These are phyloP conservation scores for Drosophila rubida DNA, from an alignment of 2,888 invertebrate genomes.

Conservation along the genomic window DNA sequence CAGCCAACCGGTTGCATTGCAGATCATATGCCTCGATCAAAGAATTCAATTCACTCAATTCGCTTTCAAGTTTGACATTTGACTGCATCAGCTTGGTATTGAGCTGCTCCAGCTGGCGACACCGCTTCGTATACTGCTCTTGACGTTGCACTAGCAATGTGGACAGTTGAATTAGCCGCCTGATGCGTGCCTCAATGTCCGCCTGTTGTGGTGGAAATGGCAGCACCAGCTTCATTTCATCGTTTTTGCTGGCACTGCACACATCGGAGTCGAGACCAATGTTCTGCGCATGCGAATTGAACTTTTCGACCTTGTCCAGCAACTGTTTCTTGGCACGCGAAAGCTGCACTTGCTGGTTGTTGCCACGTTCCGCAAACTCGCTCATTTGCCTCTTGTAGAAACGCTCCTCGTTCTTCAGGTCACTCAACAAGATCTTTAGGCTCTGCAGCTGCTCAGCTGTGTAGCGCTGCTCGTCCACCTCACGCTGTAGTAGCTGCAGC, in stretches of 20 bases:
- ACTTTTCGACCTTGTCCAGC: conserved; percentile 68
- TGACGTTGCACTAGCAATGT: conserved; percentile 22
- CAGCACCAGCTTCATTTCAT: conserved; percentile 60
- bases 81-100: conserved; percentile 20
- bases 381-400: conserved; percentile 65
- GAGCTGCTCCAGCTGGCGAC: conserved; percentile 34
- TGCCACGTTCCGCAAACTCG: conserved; percentile 68
- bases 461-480: conserved; percentile 57
- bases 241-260: conserved; percentile 36
- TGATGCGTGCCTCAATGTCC: conserved; percentile 31
- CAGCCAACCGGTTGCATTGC: conserved; percentile 9
- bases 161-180: conserved; percentile 32
- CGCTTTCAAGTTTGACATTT: conserved; percentile 15
- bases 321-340: conserved; percentile 74
- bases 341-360: conserved; percentile 73
- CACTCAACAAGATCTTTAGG: conserved; percentile 61
- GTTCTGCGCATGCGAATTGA: conserved; percentile 64
- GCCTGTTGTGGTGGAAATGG: conserved; percentile 38
- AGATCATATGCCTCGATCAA: conserved; percentile 32
- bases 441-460: conserved; percentile 63
- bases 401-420: conserved; percentile 64
- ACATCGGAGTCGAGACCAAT: conserved; percentile 63
- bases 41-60: conserved; percentile 14
- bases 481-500: conserved; percentile 43
- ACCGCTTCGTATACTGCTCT: conserved; percentile 30